These are phyloP conservation scores for Crotalus horridus DNA, from an alignment of 2,113 vertebrate genomes.

Conservation along the genomic window DNA sequence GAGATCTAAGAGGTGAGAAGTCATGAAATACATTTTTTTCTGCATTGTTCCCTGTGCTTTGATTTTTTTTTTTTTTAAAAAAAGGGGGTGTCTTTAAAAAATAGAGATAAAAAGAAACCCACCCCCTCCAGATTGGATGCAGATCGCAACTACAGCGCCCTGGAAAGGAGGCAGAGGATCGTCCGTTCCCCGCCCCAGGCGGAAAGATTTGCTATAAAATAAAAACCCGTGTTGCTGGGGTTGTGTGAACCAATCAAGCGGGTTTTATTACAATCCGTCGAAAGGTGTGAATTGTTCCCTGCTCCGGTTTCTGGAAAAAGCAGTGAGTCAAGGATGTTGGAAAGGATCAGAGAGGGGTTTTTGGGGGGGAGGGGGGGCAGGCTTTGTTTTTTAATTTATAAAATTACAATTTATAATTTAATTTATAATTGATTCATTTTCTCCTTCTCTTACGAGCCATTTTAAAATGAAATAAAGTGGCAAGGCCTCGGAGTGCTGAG, in stretches of 20 bases:
- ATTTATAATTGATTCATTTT: background rate
- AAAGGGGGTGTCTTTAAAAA: background rate
- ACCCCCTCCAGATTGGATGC: background rate
- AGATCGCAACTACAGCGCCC: background rate
- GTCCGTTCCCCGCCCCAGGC: background rate
- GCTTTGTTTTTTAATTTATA: background rate
- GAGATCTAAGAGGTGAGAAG: background rate
- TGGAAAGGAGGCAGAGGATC: background rate
- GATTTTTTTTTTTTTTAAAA: background rate
- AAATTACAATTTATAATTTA: too few relatives aligned
- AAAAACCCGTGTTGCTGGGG: background rate
- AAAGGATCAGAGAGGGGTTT: background rate
- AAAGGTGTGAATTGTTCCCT: background rate
- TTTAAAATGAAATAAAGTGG: background rate
- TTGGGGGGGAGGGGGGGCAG: background rate
- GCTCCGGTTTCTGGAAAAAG: background rate
- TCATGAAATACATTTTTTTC: background rate
- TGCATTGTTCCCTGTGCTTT: background rate
- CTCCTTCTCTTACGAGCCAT: background rate
- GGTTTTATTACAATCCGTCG: background rate
- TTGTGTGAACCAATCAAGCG: background rate
- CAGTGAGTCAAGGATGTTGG: background rate
- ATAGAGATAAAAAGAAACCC: background rate
- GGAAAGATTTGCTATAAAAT: background rate
- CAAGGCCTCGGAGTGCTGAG: background rate